A percentile compares a stretch with the other conserved stretches of the same genome.
These are phyloP conservation scores for Branchipolynoe longqiensis DNA, from an alignment of 2,888 invertebrate genomes.

Conservation along the genomic window DNA sequence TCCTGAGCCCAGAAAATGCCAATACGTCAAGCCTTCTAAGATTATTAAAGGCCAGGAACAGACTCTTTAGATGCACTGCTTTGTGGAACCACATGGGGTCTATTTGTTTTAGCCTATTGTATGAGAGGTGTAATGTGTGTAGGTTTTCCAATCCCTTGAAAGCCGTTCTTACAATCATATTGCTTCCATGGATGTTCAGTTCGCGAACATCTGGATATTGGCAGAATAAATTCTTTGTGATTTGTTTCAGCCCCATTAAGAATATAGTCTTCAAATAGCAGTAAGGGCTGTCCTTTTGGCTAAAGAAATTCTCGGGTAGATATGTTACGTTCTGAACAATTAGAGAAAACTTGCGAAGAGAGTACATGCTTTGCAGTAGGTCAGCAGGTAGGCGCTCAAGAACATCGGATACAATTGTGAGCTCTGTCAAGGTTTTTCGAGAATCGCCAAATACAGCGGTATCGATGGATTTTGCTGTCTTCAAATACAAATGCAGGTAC, in stretches of 20 bases:
- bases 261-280: slow-evolving; percentile 11
- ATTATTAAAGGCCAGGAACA: slow-evolving; percentile 5
- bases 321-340: background rate
- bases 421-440: slow-evolving; percentile 10
- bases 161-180: background rate
- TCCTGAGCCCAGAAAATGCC: slow-evolving; percentile 2
- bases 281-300: background rate
- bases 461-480: background rate
- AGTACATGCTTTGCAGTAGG: background rate
- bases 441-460: slow-evolving; percentile 10
- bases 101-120: background rate
- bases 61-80: background rate
- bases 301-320: slow-evolving; percentile 42
- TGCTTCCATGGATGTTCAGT: slow-evolving; percentile 9
- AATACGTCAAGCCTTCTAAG: background rate
- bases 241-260: background rate
- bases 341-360: slow-evolving; percentile 9
- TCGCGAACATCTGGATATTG: slow-evolving; percentile 7
- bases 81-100: slow-evolving; percentile 23
- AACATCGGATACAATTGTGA: slow-evolving; percentile 3
- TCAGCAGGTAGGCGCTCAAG: background rate
- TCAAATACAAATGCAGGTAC: background rate
- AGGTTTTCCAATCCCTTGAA: background rate
- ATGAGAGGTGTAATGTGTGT: slow-evolving; percentile 26
- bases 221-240: slow-evolving; percentile 18